Conservation (phyloP, 2,113 vertebrate genomes). For the Pitta sordida region DNA sequence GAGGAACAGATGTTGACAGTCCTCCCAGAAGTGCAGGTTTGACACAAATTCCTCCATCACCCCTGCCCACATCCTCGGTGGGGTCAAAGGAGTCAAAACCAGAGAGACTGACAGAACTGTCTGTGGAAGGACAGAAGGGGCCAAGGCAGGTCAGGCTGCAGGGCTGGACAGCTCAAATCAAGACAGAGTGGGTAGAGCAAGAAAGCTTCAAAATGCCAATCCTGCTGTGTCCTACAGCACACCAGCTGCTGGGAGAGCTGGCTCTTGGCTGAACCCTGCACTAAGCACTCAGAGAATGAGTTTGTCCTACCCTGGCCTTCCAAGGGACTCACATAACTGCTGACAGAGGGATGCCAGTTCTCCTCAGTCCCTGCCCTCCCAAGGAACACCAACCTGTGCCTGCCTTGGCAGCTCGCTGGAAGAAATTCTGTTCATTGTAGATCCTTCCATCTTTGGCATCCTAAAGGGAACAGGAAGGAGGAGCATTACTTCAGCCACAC, state of each 20-base stretch:
- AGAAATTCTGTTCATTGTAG: slow-evolving; percentile 92
- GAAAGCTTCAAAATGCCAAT: not conserved
- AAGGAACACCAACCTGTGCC: slow-evolving; percentile 69
- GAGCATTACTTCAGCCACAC: not conserved
- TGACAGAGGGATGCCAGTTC: not conserved
- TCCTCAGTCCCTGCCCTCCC: not conserved
- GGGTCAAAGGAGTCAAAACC: not conserved
- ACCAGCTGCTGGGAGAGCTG: not conserved
- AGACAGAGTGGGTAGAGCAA: not conserved
- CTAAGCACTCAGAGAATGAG: not conserved
- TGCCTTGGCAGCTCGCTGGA: slow-evolving; percentile 87
- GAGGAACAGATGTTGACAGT: not conserved
- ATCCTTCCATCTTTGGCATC: slow-evolving; percentile 86
- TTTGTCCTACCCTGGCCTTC: not conserved
- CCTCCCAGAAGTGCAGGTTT: not conserved
- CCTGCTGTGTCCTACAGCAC: not conserved
- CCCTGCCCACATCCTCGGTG: not conserved
- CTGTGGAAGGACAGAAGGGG: not conserved
- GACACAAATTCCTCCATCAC: not conserved
- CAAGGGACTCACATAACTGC: not conserved
- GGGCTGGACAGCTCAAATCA: not conserved
- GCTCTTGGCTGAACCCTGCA: not conserved
- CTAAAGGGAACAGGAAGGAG: slow-evolving; percentile 57
- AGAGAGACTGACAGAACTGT: not conserved
- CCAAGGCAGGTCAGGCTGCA: not conserved